A percentile compares a stretch with the other conserved stretches of the same genome.
These are phyloP conservation scores for Mythimna lalbum DNA, from an alignment of 2,888 invertebrate species.

Conservation along the genomic window DNA sequence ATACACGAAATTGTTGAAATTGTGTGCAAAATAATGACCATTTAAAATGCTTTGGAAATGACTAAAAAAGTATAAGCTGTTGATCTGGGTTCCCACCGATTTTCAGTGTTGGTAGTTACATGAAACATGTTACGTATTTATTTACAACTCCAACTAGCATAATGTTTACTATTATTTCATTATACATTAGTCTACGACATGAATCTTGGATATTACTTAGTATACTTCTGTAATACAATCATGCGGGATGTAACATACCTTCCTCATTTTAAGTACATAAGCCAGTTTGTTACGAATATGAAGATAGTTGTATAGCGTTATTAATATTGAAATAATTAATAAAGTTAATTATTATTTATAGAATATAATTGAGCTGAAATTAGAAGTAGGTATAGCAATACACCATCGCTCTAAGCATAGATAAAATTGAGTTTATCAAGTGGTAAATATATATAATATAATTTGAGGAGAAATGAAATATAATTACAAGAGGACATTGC, in stretches of 20 bases:
- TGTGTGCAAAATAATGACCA: too few species aligned
- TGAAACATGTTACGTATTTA: slow-evolving; percentile 57
- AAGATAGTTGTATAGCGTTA: slow-evolving; percentile 8
- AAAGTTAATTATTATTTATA: slow-evolving; percentile 2
- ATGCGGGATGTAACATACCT: slow-evolving; percentile 56
- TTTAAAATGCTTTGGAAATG: neutral
- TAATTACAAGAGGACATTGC: slow-evolving; percentile 15
- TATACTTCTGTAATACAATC: slow-evolving; percentile 38
- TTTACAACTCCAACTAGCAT: slow-evolving; percentile 54
- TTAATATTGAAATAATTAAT: slow-evolving; percentile 19
- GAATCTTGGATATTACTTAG: slow-evolving; percentile 26
- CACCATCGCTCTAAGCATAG: slow-evolving; percentile 30
- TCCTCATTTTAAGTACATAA: slow-evolving; percentile 20
- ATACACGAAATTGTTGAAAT: neutral
- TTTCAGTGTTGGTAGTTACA: slow-evolving; percentile 24
- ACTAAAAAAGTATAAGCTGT: neutral
- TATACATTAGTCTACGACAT: slow-evolving; percentile 51
- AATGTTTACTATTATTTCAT: slow-evolving; percentile 45
- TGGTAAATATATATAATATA: neutral
- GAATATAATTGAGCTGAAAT: slow-evolving; percentile 26
- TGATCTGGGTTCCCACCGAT: neutral
- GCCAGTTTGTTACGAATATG: slow-evolving; percentile 33
- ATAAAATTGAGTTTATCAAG: slow-evolving; percentile 4
- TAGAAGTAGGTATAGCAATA: slow-evolving; percentile 25
- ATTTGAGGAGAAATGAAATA: slow-evolving; percentile 3